Percentiles rank a stretch among this genome's conserved stretches.
Evolutionary conservation across 2,113 vertebrate genomes (phyloP).

Genomic region (Cervus canadensis): DNA sequence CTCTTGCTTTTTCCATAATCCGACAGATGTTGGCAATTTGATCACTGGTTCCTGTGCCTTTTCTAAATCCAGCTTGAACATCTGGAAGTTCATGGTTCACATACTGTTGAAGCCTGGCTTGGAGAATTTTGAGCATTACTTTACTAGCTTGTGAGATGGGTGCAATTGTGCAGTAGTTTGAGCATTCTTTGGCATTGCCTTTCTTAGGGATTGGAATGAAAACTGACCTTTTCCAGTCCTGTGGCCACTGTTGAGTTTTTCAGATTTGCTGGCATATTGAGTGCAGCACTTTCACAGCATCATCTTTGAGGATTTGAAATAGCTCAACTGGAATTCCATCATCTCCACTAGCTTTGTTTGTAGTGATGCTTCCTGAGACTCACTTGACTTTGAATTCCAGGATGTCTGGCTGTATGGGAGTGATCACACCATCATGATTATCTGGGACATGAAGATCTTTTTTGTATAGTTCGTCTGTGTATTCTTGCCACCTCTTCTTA

Average conservation of each 20-base stretch:
- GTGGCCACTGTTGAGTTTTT: not conserved
- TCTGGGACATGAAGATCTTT: not conserved
- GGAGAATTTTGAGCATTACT: not conserved
- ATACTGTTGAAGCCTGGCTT: not conserved
- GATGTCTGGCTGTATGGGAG: not conserved
- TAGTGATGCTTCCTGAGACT: not conserved
- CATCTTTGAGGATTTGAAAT: not conserved
- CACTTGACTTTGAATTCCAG: not conserved
- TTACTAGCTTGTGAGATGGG: not conserved
- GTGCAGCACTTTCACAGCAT: not conserved
- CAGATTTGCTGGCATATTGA: not conserved
- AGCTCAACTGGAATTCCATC: not conserved
- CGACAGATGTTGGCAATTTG: not conserved
- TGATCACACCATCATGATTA: not conserved
- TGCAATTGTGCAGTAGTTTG: not conserved
- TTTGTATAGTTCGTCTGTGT: not conserved
- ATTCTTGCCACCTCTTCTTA: not conserved
- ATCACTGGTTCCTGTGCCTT: not conserved
- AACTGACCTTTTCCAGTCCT: not conserved
- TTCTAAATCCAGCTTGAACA: not conserved
- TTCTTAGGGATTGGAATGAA: not conserved
- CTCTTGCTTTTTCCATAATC: not conserved
- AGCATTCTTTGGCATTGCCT: not conserved
- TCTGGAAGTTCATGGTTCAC: not conserved
- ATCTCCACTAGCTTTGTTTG: not conserved